phyloP scores from a whole-genome alignment of 2,888 invertebrate species.

The Hedychridium roseum region DNA sequence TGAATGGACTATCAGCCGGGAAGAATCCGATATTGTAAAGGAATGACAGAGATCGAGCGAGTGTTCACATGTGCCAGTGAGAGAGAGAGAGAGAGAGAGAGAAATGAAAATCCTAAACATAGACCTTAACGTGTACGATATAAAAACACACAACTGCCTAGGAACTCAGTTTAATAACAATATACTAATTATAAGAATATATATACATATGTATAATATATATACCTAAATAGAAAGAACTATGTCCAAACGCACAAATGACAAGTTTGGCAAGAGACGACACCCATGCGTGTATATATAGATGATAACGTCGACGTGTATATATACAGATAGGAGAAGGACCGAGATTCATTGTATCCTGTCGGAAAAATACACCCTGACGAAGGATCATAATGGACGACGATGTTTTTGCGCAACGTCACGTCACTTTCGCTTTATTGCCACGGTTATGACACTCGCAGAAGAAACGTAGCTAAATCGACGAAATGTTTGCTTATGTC shows the following conservation, averaged over 20 bases:
- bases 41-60: too few relatives aligned
- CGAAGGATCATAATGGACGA: too few relatives aligned
- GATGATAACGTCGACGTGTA: conserved; percentile 27
- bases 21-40: too few relatives aligned
- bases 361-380: too few relatives aligned
- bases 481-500: too few relatives aligned
- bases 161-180: conserved; percentile 55
- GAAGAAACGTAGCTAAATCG: too few relatives aligned
- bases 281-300: conserved; percentile 26
- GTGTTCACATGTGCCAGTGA: too few relatives aligned
- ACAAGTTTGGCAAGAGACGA: conserved; percentile 52
- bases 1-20: too few relatives aligned
- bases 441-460: too few relatives aligned
- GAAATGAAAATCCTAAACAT: not conserved
- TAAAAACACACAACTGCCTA: conserved; percentile 60
- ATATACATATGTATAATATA: too few relatives aligned
- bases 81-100: not conserved
- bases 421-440: too few relatives aligned
- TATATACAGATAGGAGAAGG: conserved; percentile 9
- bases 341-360: not conserved
- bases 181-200: conserved; percentile 47
- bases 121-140: conserved; percentile 36
- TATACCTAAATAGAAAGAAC: conserved; percentile 38
- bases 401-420: too few relatives aligned
- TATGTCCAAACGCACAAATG: conserved; percentile 62